phyloP scores from a whole-genome alignment of 2,797 vertebrate genomes.

The Acanthis flammea region DNA sequence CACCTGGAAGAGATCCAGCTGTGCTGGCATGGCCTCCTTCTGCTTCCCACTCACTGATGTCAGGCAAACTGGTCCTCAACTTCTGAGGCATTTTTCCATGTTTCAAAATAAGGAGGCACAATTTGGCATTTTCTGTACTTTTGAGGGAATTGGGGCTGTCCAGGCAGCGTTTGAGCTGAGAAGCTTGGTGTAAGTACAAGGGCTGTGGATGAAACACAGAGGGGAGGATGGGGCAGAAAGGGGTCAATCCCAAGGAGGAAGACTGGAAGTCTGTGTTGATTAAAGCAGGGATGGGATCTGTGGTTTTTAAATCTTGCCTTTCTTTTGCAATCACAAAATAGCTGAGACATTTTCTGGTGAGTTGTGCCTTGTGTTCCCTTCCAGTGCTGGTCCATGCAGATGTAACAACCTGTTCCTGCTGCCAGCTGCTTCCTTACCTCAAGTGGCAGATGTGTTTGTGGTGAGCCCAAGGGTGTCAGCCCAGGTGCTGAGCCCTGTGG shows the following conservation, averaged over 20 bases:
- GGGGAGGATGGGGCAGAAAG: not conserved
- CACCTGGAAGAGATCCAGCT: not conserved
- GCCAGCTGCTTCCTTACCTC: not conserved
- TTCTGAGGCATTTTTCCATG: fast-evolving
- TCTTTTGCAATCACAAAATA: not conserved
- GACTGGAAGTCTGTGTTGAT: not conserved
- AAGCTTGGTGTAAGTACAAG: not conserved
- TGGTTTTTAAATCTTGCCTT: not conserved
- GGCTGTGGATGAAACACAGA: not conserved
- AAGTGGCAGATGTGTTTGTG: not conserved
- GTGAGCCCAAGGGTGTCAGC: not conserved
- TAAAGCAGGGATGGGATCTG: not conserved
- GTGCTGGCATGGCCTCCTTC: fast-evolving
- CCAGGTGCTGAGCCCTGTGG: not conserved
- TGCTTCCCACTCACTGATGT: not conserved
- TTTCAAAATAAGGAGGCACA: not conserved
- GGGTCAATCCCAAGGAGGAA: not conserved
- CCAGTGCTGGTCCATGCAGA: not conserved
- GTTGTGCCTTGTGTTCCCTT: not conserved
- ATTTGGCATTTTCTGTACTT: not conserved
- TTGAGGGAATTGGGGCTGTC: not conserved
- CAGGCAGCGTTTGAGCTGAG: not conserved
- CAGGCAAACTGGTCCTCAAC: not conserved
- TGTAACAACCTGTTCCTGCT: not conserved
- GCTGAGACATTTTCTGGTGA: not conserved